Conservation (phyloP, 2,888 invertebrate species). For the Agrotis segetum region DNA sequence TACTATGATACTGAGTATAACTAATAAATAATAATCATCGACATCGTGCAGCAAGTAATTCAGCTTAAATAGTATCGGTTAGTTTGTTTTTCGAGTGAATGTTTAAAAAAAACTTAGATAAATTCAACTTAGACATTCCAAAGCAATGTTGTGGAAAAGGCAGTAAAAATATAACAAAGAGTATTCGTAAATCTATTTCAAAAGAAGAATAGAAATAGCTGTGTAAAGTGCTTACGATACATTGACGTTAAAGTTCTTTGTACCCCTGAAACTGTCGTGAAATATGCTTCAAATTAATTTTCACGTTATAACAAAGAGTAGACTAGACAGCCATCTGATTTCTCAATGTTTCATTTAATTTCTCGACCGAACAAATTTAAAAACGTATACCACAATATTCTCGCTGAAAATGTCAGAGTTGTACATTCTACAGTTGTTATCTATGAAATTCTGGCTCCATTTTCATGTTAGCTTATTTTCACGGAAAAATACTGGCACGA, state of each 20-base stretch:
- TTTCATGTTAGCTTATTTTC: conserved; percentile 52
- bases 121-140: background rate
- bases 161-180: background rate
- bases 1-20: background rate
- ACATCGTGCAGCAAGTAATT: background rate
- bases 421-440: conserved; percentile 42
- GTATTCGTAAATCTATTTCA: background rate
- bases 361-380: conserved; percentile 52
- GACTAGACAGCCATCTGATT: conserved; percentile 51
- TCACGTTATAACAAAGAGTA: conserved; percentile 45
- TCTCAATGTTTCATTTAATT: conserved; percentile 50
- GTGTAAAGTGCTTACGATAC: conserved; percentile 14
- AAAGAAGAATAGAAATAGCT: conserved; percentile 12
- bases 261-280: conserved; percentile 27
- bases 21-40: background rate
- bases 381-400: conserved; percentile 49
- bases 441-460: conserved; percentile 41
- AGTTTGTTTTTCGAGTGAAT: background rate
- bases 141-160: background rate
- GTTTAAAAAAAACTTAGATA: background rate
- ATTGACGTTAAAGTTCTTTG: conserved; percentile 37
- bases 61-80: background rate
- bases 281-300: conserved; percentile 47
- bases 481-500: conserved; percentile 31
- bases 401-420: conserved; percentile 38